These are phyloP conservation scores for Crotalus tigris DNA, from an alignment of 2,113 vertebrate genomes.

Conservation along the genomic window DNA sequence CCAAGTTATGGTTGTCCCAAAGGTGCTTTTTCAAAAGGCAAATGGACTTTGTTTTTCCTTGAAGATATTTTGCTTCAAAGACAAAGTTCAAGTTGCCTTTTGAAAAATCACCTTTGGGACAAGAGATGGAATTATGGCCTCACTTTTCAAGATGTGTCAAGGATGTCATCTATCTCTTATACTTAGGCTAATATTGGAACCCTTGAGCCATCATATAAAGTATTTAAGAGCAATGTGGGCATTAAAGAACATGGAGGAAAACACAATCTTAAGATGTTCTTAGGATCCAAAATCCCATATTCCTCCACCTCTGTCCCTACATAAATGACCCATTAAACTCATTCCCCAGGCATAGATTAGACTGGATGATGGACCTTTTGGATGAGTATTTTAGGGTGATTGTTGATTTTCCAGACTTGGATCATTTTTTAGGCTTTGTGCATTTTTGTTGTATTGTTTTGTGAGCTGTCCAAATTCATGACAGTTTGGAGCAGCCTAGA, in stretches of 20 bases:
- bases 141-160: background rate
- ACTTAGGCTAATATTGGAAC: background rate
- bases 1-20: background rate
- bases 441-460: background rate
- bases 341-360: background rate
- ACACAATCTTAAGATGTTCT: background rate
- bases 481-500: background rate
- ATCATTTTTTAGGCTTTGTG: background rate
- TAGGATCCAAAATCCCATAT: background rate
- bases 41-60: background rate
- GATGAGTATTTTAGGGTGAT: background rate
- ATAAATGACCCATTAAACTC: background rate
- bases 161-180: background rate
- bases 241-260: background rate
- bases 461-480: background rate
- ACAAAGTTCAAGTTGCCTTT: background rate
- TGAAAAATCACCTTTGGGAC: background rate
- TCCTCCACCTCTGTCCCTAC: background rate
- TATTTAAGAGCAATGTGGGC: background rate
- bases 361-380: background rate
- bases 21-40: background rate
- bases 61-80: background rate
- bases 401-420: background rate
- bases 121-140: background rate
- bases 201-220: background rate